Base-by-base conservation (phyloP, 2,888 invertebrate species). In the Catocala sponsa region DNA sequence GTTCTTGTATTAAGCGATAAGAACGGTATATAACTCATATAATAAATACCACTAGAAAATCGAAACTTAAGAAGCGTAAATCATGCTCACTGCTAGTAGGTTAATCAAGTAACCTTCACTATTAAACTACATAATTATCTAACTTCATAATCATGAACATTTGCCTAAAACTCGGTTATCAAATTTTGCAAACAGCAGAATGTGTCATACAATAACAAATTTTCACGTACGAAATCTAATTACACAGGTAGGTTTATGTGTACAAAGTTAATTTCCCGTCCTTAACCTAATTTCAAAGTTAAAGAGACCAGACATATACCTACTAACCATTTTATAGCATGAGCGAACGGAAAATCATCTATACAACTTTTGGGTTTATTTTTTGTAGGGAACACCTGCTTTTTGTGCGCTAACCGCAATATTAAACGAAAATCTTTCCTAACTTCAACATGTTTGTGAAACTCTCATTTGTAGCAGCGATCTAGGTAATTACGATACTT, bases 251-350 rank as follows among this genome's bases (percentile, higher is more conserved):
- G 52, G 61, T 70, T 65, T 72, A 65, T 65, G 65, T 59, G 63
- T 62, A 57, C 61, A 56, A 70, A 72, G 63, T 70, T 70, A 76
- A 74, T 76, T 74, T 74, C 72, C 71, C 73, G 72, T 67, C 80
- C 79, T 80, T 80, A 82, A 82, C 76, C 80, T 72, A 82, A 80
- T 85, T 85, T 65, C 71, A 71, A 68, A 72, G 70, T 68, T 70
- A 58, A 63, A 60, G 55, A 65, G 61, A 71, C 51, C 64, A 68
- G 50, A 59, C 59, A 55, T 65, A 59, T 68, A 73, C 59, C 70
- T 57, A 65, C 64, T 75, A 46, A 6, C 70, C 63, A 72, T 78
- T 75, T 80, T 72, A 72, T 70, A 71, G 50, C 56, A 65, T 59
- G 68, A 67, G 46, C 61, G 44, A 64, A 61, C 57, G 49, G 41